Evolutionary conservation across 2,797 vertebrate genomes (phyloP), one percentile per base, ranked within the genome.

Genomic region (Lagorchestes hirsutus): DNA sequence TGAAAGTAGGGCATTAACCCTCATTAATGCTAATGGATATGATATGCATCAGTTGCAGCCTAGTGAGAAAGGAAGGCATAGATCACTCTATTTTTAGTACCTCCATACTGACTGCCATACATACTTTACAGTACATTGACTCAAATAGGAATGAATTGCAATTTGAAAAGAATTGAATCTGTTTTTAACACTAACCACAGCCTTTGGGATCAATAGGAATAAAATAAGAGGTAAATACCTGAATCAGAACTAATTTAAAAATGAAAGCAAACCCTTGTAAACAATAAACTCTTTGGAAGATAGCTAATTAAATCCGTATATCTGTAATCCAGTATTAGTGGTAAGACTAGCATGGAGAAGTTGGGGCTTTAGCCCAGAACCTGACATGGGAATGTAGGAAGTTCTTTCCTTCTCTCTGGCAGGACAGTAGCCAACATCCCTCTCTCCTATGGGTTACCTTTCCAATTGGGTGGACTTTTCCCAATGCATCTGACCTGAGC

Each of bases 161-260:
- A 95, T 90, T 95, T 91, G 18, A 94, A 34, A 92, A 91, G n/a
- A 95, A 93, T 31, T 90, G 74, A 54, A 14, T 57, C 34, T 92
- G 59, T 54, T 95, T 94, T 90, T 93, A 92, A 96, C 22, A 87
- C 74, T 27, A 50, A 87, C 3, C 40, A 50, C 10, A 87, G 74
- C 40, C 74, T 46, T 50, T 87, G 40, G 40, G 74, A 93, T 10
- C 52, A 90, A 46, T 28, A 0, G 8, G 94, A 95, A 92, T 58
- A 90, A 92, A 24, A 94, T n/a, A 24, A 96, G 92, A 95, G 82
- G 22, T 67, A 93, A 92, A 96, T 31, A 87, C 58, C 5, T 34
- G 92, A 94, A 95, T 22, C 40, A 93, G 59, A 97, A 93, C 29
- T 95, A 87, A 27, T 46, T 97, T 92, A 55, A 57, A 93, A 96